Conservation (phyloP, 1,140 invertebrate genomes). For the Drosophila parvula region DNA sequence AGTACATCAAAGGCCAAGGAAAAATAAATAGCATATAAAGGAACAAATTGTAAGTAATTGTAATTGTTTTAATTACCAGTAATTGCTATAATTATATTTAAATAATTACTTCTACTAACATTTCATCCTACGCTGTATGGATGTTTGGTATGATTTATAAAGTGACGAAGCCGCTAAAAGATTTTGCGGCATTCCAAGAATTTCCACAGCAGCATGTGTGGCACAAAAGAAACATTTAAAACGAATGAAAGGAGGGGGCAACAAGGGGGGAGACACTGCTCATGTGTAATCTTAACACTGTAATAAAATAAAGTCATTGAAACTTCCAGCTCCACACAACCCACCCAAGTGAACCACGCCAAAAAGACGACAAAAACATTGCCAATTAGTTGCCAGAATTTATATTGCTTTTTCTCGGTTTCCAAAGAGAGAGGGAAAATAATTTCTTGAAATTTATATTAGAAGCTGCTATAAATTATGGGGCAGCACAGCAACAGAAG, state of each 20-base stretch:
- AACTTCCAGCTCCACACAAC: conserved; percentile 30
- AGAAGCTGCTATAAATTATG: conserved; percentile 73
- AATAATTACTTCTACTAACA: neutral
- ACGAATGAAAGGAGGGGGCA: too few species aligned
- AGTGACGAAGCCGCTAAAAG: conserved; percentile 66
- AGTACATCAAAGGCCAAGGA: too few species aligned
- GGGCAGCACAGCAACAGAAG: neutral
- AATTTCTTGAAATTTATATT: conserved; percentile 78
- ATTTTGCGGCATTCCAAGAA: conserved; percentile 71
- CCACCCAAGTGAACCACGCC: conserved; percentile 14
- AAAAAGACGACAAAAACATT: conserved; percentile 41
- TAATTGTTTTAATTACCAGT: neutral
- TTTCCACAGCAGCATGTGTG: conserved; percentile 55
- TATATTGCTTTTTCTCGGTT: conserved; percentile 69
- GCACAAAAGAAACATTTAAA: conserved; percentile 27
- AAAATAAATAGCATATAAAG: too few species aligned
- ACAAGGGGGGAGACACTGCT: neutral
- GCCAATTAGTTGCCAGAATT: conserved; percentile 78
- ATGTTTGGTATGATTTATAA: conserved; percentile 69
- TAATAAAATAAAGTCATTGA: conserved; percentile 78
- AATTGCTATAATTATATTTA: neutral
- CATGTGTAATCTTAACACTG: conserved; percentile 43
- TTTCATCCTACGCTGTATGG: neutral
- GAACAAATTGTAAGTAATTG: neutral
- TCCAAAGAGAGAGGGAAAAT: conserved; percentile 35